These are phyloP conservation scores for Formica selysi DNA, from an alignment of 1,140 invertebrate genomes.

Conservation along the genomic window DNA sequence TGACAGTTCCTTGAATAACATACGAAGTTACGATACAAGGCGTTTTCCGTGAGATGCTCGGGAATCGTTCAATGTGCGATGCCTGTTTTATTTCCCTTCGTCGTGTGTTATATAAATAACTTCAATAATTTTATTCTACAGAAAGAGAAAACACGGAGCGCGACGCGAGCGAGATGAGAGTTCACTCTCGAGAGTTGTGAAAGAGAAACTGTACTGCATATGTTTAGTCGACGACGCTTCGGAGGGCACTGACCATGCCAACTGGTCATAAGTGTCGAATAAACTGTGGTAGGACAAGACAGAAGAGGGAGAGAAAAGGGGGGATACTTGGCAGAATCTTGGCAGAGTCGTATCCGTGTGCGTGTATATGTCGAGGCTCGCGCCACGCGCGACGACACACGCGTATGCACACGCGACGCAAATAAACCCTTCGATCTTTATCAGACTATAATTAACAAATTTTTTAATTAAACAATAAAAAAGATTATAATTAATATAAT, in stretches of 20 bases:
- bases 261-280: constrained; percentile 70
- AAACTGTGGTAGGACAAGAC: constrained; percentile 62
- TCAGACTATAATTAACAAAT: background rate
- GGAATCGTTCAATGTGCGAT: background rate
- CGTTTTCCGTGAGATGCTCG: background rate
- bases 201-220: background rate
- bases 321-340: constrained; percentile 61
- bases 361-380: background rate
- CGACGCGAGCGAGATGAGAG: background rate
- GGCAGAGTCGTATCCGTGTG: constrained; percentile 13
- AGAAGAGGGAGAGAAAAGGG: constrained; percentile 8
- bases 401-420: background rate
- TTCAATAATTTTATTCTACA: background rate
- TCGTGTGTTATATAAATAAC: background rate
- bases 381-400: background rate
- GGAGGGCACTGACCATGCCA: constrained; percentile 73
- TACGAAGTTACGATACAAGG: constrained; percentile 1
- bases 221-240: constrained; percentile 55
- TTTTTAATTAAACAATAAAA: background rate
- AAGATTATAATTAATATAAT: no score
- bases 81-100: background rate
- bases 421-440: background rate
- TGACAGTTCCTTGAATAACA: background rate
- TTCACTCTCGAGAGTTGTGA: background rate
- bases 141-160: background rate